Percentiles rank a stretch among this genome's conserved stretches.
phyloP scores from a whole-genome alignment of 92 coral and sea anemone species.

The Umimayanthus kanabou region DNA sequence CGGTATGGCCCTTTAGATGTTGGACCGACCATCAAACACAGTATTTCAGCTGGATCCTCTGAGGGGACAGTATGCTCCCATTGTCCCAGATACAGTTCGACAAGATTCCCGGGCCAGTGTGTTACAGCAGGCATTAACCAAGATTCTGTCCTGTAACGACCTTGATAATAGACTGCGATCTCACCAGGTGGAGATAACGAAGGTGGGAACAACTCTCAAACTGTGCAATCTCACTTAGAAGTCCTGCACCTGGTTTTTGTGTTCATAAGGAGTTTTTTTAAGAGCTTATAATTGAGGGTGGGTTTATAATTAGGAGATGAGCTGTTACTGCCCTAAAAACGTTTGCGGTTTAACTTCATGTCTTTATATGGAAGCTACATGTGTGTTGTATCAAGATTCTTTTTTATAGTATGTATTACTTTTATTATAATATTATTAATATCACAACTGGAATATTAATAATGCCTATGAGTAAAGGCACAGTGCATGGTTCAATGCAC shows the following conservation, averaged over 20 bases:
- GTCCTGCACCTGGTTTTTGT: not conserved
- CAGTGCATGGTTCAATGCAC: too few species aligned
- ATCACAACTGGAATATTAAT: too few species aligned
- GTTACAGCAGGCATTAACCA: constrained; percentile 61
- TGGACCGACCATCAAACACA: constrained; percentile 37
- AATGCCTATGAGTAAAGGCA: too few species aligned
- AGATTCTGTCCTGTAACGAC: constrained; percentile 59
- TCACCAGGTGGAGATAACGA: constrained; percentile 61
- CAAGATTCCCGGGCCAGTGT: constrained; percentile 57
- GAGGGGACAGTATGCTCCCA: constrained; percentile 50
- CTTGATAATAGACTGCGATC: constrained; percentile 47
- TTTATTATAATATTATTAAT: too few species aligned
- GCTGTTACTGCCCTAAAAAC: too few species aligned
- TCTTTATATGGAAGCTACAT: too few species aligned
- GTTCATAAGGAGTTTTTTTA: too few species aligned
- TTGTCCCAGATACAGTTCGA: constrained; percentile 41
- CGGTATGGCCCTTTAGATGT: not conserved
- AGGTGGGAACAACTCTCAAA: constrained; percentile 44
- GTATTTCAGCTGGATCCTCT: constrained; percentile 66
- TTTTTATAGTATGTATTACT: too few species aligned
- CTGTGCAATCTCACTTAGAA: not conserved
- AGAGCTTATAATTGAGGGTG: too few species aligned
- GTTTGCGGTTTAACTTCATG: too few species aligned
- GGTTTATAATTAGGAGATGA: too few species aligned
- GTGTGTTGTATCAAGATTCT: too few species aligned